Conservation (phyloP, 2,888 invertebrate genomes). For the Brachyptera risi region DNA sequence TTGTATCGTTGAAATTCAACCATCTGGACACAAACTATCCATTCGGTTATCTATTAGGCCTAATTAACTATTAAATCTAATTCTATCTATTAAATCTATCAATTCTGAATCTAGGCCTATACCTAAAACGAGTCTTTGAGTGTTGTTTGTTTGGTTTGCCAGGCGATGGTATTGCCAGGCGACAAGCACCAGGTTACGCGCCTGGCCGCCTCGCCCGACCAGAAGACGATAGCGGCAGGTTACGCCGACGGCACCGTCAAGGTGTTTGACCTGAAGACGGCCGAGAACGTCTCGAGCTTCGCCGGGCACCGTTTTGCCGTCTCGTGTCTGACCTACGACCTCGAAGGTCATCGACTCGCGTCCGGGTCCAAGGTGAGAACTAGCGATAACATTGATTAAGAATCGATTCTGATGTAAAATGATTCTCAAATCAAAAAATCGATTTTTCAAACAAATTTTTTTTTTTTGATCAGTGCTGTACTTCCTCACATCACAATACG, state of each 20-base stretch:
- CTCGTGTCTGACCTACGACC: constrained; percentile 78
- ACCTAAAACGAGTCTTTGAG: neutral
- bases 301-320: constrained; percentile 84
- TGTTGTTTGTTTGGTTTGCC: constrained; percentile 36
- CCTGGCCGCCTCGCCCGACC: constrained; percentile 70
- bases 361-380: constrained; percentile 77
- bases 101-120: neutral
- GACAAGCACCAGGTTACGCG: constrained; percentile 76
- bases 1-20: too few species aligned
- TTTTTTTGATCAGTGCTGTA: too few species aligned
- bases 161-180: constrained; percentile 74
- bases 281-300: constrained; percentile 67
- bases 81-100: too few species aligned
- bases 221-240: constrained; percentile 80
- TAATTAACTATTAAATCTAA: too few species aligned
- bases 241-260: constrained; percentile 86
- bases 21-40: too few species aligned
- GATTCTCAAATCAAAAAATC: too few species aligned
- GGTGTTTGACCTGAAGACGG: constrained; percentile 72
- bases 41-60: too few species aligned
- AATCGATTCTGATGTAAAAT: too few species aligned
- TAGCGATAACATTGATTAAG: too few species aligned
- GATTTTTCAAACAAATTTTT: too few species aligned
- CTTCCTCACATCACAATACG: too few species aligned
- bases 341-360: constrained; percentile 75